A percentile compares a stretch with the other conserved stretches of the same genome.
Evolutionary conservation across 2,888 invertebrate species (phyloP).

Genomic region (Lasioglossum pauxillum): DNA sequence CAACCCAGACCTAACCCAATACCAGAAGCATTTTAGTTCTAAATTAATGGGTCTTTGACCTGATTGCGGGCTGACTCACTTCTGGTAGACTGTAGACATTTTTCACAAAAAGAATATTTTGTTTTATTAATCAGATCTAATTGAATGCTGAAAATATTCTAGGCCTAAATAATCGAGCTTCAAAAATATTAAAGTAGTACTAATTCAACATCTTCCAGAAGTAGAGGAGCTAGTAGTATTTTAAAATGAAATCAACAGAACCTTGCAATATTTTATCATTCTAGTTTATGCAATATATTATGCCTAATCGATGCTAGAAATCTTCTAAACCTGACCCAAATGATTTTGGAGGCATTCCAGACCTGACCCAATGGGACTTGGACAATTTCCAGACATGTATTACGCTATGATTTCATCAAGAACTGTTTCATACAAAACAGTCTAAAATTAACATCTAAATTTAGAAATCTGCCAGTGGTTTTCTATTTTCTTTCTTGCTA

Average conservation of each 20-base stretch:
- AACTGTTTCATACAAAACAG: not conserved
- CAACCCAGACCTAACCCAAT: not conserved
- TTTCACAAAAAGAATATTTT: not conserved
- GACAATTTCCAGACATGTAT: not conserved
- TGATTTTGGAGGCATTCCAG: not conserved
- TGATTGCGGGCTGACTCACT: not conserved
- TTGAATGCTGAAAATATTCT: no score
- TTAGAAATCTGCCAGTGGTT: no score
- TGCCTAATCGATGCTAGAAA: not conserved
- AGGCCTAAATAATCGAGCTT: not conserved
- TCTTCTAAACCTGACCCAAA: not conserved
- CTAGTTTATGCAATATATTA: not conserved
- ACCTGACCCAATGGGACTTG: not conserved
- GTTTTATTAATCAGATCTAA: not conserved
- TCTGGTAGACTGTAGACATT: not conserved
- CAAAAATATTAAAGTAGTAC: no score
- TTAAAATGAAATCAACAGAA: not conserved
- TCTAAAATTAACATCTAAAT: no score
- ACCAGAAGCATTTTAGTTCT: not conserved
- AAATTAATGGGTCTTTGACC: not conserved
- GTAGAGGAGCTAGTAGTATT: not conserved
- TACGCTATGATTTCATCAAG: not conserved
- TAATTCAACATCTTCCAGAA: not conserved
- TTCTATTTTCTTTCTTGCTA: not conserved
- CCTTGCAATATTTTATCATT: not conserved